Conservation (phyloP, 2,113 vertebrate species). For the Buteo buteo region DNA sequence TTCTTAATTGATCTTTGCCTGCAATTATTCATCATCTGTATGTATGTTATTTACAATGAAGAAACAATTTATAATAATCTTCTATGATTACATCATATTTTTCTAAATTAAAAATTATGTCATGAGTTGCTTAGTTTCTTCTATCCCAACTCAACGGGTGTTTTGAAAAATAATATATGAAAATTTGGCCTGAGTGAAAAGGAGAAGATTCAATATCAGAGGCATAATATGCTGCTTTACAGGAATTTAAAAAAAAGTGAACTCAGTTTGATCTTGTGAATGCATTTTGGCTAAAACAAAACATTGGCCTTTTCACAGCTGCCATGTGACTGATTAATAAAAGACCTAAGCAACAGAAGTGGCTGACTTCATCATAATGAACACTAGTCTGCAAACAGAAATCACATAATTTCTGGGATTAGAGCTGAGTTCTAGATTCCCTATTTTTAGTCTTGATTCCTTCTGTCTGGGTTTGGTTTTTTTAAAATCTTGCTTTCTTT, state of each 20-base stretch:
- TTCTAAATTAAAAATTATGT: background rate
- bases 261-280: background rate
- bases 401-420: background rate
- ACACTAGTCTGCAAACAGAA: background rate
- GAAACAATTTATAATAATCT: background rate
- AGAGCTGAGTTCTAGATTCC: background rate
- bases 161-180: background rate
- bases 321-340: background rate
- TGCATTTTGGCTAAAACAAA: background rate
- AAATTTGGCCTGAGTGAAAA: background rate
- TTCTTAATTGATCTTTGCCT: background rate
- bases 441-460: background rate
- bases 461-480: background rate
- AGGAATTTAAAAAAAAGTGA: background rate
- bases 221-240: background rate
- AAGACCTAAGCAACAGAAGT: background rate
- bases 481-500: background rate
- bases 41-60: background rate
- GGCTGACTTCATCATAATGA: background rate
- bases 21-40: background rate
- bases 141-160: background rate
- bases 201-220: background rate
- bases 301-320: background rate
- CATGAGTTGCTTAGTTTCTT: background rate
- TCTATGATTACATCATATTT: background rate